Conservation (phyloP, 2,113 vertebrate species). For the Rhea americana region DNA sequence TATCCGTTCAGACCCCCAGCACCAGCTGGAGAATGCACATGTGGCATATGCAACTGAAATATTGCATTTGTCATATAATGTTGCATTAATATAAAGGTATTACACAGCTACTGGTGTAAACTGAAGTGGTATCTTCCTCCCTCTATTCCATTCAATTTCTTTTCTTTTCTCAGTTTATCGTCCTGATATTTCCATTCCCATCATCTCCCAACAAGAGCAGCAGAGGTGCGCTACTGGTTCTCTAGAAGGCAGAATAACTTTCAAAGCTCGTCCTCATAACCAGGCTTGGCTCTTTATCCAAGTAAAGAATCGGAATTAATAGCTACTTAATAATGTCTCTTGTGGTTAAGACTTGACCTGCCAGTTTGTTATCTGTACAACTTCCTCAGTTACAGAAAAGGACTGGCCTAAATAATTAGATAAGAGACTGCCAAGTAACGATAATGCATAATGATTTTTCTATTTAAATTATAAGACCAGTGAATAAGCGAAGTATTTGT, state of each 20-base stretch:
- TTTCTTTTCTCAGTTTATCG: background rate
- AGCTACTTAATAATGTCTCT: background rate
- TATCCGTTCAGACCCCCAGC: background rate
- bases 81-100: background rate
- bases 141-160: background rate
- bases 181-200: background rate
- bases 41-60: background rate
- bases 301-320: background rate
- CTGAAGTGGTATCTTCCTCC: background rate
- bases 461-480: background rate
- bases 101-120: background rate
- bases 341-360: background rate
- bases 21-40: background rate
- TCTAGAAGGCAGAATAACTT: fast-evolving
- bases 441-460: constrained; percentile 2
- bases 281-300: background rate
- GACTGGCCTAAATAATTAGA: constrained; percentile 7
- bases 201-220: fast-evolving
- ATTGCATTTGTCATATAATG: background rate
- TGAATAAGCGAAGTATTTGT: constrained; percentile 22
- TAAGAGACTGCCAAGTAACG: constrained; percentile 5
- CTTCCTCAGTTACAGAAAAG: background rate
- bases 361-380: background rate
- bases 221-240: background rate
- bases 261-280: background rate